These are phyloP conservation scores for Nettapus auritus DNA, from an alignment of 2,113 vertebrate genomes.

Conservation along the genomic window DNA sequence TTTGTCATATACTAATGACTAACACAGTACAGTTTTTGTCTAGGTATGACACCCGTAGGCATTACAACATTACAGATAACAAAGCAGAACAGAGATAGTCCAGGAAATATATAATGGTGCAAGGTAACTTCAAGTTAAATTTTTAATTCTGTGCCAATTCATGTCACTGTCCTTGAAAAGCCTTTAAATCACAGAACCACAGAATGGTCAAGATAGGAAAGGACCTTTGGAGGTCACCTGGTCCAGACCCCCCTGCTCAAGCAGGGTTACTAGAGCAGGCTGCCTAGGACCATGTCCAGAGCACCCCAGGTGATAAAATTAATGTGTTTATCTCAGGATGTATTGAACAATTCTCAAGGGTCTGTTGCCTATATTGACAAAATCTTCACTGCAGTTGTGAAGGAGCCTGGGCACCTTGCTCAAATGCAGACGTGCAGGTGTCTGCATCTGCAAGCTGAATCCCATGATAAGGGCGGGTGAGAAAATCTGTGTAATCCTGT, in stretches of 20 bases:
- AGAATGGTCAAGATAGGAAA: neutral
- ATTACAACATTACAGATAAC: neutral
- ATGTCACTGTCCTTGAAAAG: neutral
- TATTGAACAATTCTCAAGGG: neutral
- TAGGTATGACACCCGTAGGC: neutral
- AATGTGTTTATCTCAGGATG: neutral
- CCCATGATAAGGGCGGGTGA: neutral
- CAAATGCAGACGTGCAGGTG: neutral
- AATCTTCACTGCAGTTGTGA: neutral
- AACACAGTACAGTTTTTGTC: neutral
- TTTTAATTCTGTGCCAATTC: neutral
- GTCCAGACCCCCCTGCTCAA: neutral
- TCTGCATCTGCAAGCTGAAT: neutral
- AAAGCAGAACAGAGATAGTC: neutral
- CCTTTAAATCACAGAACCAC: neutral
- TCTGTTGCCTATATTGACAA: neutral
- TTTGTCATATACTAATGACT: conserved; percentile 1
- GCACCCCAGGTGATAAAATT: neutral
- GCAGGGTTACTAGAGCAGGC: neutral
- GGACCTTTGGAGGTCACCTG: neutral
- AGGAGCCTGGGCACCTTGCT: neutral
- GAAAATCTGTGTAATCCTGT: neutral
- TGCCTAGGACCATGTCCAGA: neutral
- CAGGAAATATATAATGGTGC: neutral
- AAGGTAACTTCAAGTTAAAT: neutral